Evolutionary conservation across 1,140 invertebrate species (phyloP), one percentile per base, ranked within the genome.

Genomic region (Aphaenogaster rudis): DNA sequence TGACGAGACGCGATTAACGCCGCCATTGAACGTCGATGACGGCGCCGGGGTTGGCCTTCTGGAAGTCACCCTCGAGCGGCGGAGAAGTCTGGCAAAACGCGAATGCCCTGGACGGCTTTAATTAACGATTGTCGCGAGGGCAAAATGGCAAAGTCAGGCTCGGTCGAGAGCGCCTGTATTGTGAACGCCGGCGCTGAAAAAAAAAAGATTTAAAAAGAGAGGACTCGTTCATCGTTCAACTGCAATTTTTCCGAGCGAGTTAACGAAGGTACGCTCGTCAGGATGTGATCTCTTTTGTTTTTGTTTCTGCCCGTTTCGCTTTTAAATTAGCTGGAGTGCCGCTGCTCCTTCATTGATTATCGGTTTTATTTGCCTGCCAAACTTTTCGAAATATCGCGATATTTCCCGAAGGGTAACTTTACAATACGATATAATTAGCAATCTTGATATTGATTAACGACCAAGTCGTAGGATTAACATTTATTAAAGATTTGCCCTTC

Each of bases 41-140:
- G n/a, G 28, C 15, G 50, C 45, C 33, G 36, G 11, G 3, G 21
- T 13, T 54, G 8, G 28, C 54, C 72, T 71, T 17, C 28, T 61
- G 42, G 48, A 50, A 84, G 15, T n/a, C 67, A 61, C 17, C 36
- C 39, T 48, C 67, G 66, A 45, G 79, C 21, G 52, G 9, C 15
- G 21, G 74, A 69, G 9, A 74, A 77, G 48, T 36, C 80, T 87
- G 88, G 77, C 42, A 45, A 87, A 89, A 88, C 81, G 86, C 88
- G 71, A 91, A 66, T 84, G 72, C 84, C 67, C 54, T 67, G 67
- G 28, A 87, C 84, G 84, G 74, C 33, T 91, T 91, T 91, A 91
- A 91, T 91, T 91, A 91, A 91, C 87, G 87, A 91, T 91, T 87
- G 90, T 91, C 82, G 74, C 90, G 52, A 54, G 42, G 67, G 48